Evolutionary conservation across 2,888 invertebrate genomes (phyloP).

Genomic region (Synergus laeviventris): DNA sequence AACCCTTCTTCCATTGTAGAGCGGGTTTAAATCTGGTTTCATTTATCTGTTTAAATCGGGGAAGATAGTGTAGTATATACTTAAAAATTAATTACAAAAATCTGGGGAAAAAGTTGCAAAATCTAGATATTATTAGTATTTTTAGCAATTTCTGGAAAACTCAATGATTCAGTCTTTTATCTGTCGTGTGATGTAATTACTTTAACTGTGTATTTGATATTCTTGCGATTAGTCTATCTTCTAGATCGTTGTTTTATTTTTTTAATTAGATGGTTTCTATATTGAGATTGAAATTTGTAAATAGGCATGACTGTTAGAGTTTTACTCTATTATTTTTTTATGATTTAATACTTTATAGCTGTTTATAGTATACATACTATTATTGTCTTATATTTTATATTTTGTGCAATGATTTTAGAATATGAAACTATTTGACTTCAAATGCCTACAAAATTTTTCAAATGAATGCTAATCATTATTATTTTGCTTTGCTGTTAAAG

Average conservation of each 20-base stretch:
- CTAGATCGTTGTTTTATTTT: not conserved
- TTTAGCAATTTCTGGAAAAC: not conserved
- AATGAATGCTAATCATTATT: not conserved
- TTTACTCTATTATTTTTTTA: not conserved
- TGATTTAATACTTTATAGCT: not conserved
- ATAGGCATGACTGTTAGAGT: not conserved
- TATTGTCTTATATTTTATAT: too few species aligned
- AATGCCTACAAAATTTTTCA: too few species aligned
- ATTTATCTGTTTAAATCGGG: not conserved
- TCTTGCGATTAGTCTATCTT: not conserved
- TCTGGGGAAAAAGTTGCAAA: too few species aligned
- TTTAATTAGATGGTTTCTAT: not conserved
- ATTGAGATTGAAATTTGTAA: not conserved
- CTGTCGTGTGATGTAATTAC: not conserved
- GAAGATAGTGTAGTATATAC: not conserved
- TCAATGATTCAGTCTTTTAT: not conserved
- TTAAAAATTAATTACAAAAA: not conserved
- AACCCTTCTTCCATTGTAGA: constrained; percentile 28
- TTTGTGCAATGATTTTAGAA: too few species aligned
- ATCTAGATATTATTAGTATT: not conserved
- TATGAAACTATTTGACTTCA: too few species aligned
- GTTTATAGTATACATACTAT: not conserved
- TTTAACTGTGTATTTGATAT: not conserved
- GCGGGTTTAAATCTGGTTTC: constrained; percentile 23
- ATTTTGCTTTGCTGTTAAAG: constrained; percentile 76